Evolutionary conservation across 2,888 invertebrate genomes (phyloP), one percentile per base, ranked within the genome.

Genomic region (Gastracanthus pulcherrimus): DNA sequence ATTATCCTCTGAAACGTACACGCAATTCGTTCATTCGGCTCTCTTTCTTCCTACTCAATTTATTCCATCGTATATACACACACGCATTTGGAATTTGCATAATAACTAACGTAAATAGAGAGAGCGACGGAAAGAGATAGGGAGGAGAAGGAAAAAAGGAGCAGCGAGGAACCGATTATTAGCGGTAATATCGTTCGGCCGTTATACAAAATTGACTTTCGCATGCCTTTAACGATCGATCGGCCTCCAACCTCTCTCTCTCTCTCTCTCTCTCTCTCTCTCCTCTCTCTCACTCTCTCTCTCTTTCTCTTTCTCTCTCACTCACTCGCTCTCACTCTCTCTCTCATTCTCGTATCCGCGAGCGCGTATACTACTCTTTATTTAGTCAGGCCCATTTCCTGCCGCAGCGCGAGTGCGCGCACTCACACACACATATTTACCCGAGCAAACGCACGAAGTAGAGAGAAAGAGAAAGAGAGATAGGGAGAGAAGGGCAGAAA

Each of bases 41-140:
- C 64, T n/a, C n/a, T n/a, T n/a, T n/a, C n/a, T n/a, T n/a, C n/a
- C 80, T 76, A 58, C 84, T 85, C 85, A 84, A 84, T 85, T 82
- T 84, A 85, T 84, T 82, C 82, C 66, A 55, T 77, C 80, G 79
- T 81, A 79, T 64, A 72, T 58, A 16, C 29, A 26, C 58, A 29
- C 29, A 58, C 80, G 82, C 84, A 83, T 82, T 84, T 84, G 85
- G 82, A 84, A 85, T 84, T 86, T 86, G 84, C 84, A 85, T 84
- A 80, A 84, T 84, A 84, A 85, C 81, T 78, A 74, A 70, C 51
- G 82, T 76, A 76, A 75, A 84, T 76, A 79, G 75, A 76, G 74
- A 29, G 31, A 13, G 31, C 7, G 60, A 38, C 16, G 41, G 38
- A 60, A 31, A 2, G 16, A 64, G 13, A 64, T 19, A 4, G 3